Percentiles rank a stretch among this genome's conserved stretches.
Evolutionary conservation across 2,797 vertebrate species (phyloP).

Genomic region (Mormyrus hasselquistii): DNA sequence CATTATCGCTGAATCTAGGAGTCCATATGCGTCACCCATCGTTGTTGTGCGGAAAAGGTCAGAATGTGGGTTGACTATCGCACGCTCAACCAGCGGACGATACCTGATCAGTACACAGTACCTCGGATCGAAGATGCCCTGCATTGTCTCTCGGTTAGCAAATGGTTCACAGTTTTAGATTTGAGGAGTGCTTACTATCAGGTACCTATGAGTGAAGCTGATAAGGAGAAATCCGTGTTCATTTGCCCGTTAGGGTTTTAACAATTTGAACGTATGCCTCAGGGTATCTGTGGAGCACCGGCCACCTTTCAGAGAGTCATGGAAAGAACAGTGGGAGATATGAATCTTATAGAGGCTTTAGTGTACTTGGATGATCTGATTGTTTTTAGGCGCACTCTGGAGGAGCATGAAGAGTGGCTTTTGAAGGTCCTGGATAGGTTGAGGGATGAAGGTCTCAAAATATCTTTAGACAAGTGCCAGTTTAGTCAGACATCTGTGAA

Average conservation of each 20-base stretch:
- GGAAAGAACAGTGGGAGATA: not conserved
- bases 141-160: not conserved
- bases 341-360: not conserved
- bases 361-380: slow-evolving; percentile 1
- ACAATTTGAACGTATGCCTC: not conserved
- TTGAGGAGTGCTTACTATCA: too few species aligned
- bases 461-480: slow-evolving; percentile 18
- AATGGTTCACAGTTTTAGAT: not conserved
- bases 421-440: slow-evolving; percentile 3
- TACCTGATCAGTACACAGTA: not conserved
- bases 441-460: slow-evolving; percentile 2
- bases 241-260: not conserved
- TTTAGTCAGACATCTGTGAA: slow-evolving; percentile 9
- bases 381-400: not conserved
- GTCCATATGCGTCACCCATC: too few species aligned
- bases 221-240: not conserved
- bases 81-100: too few species aligned
- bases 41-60: too few species aligned
- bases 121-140: not conserved
- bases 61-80: too few species aligned
- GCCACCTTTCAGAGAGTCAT: slow-evolving; percentile 9
- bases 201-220: not conserved
- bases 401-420: not conserved
- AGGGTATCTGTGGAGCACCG: slow-evolving; percentile 13
- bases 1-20: too few species aligned